phyloP scores from a whole-genome alignment of 2,797 vertebrate species.

The Semotilus atromaculatus region DNA sequence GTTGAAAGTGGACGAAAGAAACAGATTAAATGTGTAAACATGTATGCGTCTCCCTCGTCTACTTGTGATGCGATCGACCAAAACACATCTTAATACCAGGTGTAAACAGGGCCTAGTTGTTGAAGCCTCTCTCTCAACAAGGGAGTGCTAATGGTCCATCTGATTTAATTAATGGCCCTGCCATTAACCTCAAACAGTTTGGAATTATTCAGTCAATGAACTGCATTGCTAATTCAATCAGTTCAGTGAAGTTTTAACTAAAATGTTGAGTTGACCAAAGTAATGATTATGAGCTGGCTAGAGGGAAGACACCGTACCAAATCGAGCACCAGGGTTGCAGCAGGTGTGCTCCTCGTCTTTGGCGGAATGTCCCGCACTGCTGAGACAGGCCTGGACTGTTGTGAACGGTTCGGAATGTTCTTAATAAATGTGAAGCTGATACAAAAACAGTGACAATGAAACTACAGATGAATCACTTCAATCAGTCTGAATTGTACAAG shows the following conservation, averaged over 20 bases:
- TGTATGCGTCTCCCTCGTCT: too few relatives aligned
- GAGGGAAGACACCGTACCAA: constrained; percentile 72
- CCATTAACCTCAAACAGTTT: background rate
- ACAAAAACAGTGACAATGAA: background rate
- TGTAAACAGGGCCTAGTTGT: background rate
- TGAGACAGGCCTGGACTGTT: constrained; percentile 63
- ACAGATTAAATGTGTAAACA: too few relatives aligned
- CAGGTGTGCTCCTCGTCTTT: constrained; percentile 77
- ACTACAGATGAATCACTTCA: background rate
- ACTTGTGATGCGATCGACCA: too few relatives aligned
- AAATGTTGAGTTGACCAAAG: background rate
- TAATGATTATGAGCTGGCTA: background rate
- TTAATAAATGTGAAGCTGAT: constrained; percentile 77
- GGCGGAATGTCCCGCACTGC: constrained; percentile 70
- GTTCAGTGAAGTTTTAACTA: background rate
- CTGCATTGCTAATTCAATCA: background rate
- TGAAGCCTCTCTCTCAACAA: background rate
- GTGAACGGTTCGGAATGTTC: constrained; percentile 68
- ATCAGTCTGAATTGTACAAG: background rate
- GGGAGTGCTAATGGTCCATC: background rate
- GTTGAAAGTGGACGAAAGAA: too few relatives aligned
- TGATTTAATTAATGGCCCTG: background rate
- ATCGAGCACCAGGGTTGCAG: constrained; percentile 81
- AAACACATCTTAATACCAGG: too few relatives aligned
- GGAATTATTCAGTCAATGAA: background rate